Evolutionary conservation across 2,888 invertebrate species (phyloP).

Genomic region (Drosophila crucigera): DNA sequence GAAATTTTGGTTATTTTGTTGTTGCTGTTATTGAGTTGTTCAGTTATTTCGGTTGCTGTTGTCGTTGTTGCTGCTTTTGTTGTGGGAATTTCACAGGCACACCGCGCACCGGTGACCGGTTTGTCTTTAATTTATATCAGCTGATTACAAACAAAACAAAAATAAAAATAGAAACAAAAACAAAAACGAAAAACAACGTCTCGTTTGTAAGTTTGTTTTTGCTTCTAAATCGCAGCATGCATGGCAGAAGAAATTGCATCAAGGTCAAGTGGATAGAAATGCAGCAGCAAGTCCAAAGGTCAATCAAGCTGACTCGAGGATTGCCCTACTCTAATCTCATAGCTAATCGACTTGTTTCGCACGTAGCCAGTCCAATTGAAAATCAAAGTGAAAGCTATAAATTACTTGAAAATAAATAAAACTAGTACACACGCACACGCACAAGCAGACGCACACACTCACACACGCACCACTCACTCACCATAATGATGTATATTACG

Average conservation of each 20-base stretch:
- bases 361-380: not conserved
- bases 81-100: conserved; percentile 68
- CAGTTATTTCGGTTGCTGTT: conserved; percentile 22
- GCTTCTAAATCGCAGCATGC: conserved; percentile 8
- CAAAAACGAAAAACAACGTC: not conserved
- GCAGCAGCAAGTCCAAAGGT: conserved; percentile 37
- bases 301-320: conserved; percentile 21
- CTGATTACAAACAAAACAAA: conserved; percentile 32
- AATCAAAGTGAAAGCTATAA: conserved; percentile 59
- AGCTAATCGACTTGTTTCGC: conserved; percentile 10
- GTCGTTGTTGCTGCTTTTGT: conserved; percentile 26
- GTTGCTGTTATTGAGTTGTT: conserved; percentile 48
- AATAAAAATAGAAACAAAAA: conserved; percentile 1
- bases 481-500: conserved; percentile 71
- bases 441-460: conserved; percentile 13
- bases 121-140: conserved; percentile 47
- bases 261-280: conserved; percentile 63
- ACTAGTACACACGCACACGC: conserved; percentile 24
- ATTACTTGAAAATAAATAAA: conserved; percentile 49
- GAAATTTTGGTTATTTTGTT: conserved; percentile 65
- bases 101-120: conserved; percentile 28
- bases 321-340: conserved; percentile 32
- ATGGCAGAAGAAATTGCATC: conserved; percentile 21
- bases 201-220: conserved; percentile 1
- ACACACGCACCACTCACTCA: conserved; percentile 54